Base-by-base conservation (phyloP, 2,797 vertebrate species). In the Hyperoplus lanceolatus region DNA sequence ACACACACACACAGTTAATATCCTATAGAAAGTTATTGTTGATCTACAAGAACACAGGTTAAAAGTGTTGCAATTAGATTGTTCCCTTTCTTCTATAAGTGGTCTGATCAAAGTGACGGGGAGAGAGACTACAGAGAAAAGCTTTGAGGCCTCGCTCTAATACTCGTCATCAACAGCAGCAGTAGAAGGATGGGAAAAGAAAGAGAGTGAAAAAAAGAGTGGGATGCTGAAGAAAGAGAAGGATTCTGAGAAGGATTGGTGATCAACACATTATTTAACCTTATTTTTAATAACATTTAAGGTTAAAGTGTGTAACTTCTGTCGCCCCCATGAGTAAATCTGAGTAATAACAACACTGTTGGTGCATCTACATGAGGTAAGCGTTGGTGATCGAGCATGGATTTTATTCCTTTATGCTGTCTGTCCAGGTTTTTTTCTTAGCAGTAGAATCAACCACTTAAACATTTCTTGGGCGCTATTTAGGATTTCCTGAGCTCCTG, bases 11-110 rank as follows among this genome's bases (percentile, higher is more conserved):
- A 38, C 13, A 8, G 14, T 3, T 15, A 5, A 48, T 71, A 71
- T 70, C 51, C 51, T n/a, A 46, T 9, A 15, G 65, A 81, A 70
- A 61, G 82, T 18, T 54, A 48, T 54, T 0, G 8, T 46, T 75
- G 55, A 63, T 70, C 45, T 57, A 53, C 1, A 29, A 75, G 16
- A 49, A 61, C 68, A 67, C 77, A 85, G 77, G 83, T 79, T 56
- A 67, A 70, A 73, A 69, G 43, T 59, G 73, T 64, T 39, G 65
- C 71, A 68, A 56, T 79, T 75, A 61, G 82, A 83, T 77, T 83
- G 65, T 81, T 77, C 16, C 62, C 66, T 66, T 79, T 76, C 60
- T 63, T 80, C 39, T 38, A 61, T 16, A 73, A 67, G 53, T 1
- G 10, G 62, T 48, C 50, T 53, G 50, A 76, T 72, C 29, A 46